Percentiles rank a stretch among this genome's conserved stretches.
Evolutionary conservation across 2,797 vertebrate species (phyloP).

Genomic region (Ciconia nigra): DNA sequence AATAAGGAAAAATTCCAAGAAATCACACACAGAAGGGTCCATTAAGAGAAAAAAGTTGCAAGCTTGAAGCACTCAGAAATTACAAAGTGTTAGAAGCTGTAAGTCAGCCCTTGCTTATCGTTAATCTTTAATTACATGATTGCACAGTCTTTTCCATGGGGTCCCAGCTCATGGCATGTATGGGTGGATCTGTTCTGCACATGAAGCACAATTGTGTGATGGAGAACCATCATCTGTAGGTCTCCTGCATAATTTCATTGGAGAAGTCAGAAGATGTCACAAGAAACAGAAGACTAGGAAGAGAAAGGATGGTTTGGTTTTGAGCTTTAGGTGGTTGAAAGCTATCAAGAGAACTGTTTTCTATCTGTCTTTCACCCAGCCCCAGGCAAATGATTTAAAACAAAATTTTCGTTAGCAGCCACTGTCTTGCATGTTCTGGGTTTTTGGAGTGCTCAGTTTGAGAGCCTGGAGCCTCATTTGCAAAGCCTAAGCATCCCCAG

Average conservation of each 20-base stretch:
- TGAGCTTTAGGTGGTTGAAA: background rate
- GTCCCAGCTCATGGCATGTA: background rate
- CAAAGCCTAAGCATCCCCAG: slow-evolving; percentile 4
- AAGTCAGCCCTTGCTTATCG: background rate
- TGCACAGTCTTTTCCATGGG: background rate
- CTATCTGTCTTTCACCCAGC: background rate
- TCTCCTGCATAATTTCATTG: background rate
- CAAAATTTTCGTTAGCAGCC: background rate
- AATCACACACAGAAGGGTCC: background rate
- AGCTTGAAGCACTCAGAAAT: background rate
- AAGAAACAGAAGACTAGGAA: background rate
- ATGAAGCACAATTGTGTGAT: background rate
- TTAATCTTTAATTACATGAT: background rate
- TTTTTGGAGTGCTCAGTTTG: background rate
- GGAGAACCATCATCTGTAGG: background rate
- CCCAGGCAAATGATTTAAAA: background rate
- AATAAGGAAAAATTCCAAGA: background rate
- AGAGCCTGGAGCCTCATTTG: background rate
- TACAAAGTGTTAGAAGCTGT: background rate
- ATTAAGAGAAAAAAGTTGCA: background rate
- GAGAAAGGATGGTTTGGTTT: background rate
- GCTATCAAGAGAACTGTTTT: background rate
- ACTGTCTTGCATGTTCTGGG: background rate
- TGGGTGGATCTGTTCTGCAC: background rate
- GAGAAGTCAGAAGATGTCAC: background rate